Conservation (phyloP, 2,888 invertebrate genomes). For the Cetonia aurata region DNA sequence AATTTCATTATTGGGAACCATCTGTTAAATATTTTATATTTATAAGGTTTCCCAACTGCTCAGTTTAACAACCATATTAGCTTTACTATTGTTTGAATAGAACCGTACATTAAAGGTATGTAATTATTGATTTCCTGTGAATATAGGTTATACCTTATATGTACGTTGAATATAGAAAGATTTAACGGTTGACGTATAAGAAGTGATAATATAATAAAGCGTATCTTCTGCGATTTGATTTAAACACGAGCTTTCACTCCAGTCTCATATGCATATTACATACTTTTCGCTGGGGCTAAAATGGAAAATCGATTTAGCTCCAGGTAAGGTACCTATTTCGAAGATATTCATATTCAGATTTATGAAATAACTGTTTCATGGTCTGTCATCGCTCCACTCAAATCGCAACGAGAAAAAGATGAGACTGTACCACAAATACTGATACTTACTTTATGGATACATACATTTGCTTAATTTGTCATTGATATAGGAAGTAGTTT, state of each 20-base stretch:
- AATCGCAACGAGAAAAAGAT: background rate
- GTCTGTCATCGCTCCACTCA: background rate
- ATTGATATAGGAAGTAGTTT: no score
- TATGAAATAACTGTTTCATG: constrained; percentile 13
- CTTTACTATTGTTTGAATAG: no score
- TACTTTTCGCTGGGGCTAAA: constrained; percentile 13
- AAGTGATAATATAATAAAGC: constrained; percentile 1
- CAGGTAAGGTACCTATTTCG: background rate
- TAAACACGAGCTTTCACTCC: constrained; percentile 18
- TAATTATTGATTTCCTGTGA: no score
- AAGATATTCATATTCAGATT: constrained; percentile 14
- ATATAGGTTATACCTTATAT: no score
- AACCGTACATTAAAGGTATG: no score
- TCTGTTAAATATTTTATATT: no score
- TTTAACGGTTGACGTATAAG: background rate
- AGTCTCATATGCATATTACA: constrained; percentile 22
- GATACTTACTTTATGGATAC: no score
- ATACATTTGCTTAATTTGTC: no score
- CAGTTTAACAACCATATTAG: no score
- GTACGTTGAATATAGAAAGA: constrained; percentile 1
- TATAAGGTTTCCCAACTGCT: no score
- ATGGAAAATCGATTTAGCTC: constrained; percentile 26
- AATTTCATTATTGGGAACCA: constrained; percentile 6
- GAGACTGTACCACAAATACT: no score
- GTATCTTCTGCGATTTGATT: constrained; percentile 4